Evolutionary conservation across 2,888 invertebrate species (phyloP).

Genomic region (Gerosis bhagava): DNA sequence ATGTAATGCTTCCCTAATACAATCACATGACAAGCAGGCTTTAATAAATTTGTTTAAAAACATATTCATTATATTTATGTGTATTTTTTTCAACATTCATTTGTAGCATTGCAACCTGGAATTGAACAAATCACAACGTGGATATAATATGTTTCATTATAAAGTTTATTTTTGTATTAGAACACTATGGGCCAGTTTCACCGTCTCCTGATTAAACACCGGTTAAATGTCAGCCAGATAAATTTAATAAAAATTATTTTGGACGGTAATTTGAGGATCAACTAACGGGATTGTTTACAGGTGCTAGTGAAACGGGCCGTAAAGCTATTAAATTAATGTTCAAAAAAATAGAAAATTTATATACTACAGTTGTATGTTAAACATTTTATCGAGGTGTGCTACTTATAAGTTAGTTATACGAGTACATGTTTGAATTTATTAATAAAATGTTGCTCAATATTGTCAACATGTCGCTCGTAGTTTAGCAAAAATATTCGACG

Average conservation of each 20-base stretch:
- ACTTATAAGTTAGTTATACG: conserved; percentile 23
- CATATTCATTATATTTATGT: conserved; percentile 3
- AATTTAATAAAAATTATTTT: too few relatives aligned
- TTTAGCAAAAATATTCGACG: not conserved
- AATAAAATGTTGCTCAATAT: conserved; percentile 22
- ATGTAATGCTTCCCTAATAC: conserved; percentile 9
- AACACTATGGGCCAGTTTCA: too few relatives aligned
- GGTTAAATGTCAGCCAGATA: too few relatives aligned
- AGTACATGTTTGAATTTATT: conserved; percentile 22
- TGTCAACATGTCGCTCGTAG: not conserved
- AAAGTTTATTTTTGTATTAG: conserved; percentile 23
- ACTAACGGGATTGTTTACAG: too few relatives aligned
- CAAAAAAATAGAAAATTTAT: conserved; percentile 22
- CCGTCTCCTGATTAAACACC: too few relatives aligned
- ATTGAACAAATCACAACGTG: conserved; percentile 15
- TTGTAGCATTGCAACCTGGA: conserved; percentile 15
- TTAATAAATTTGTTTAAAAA: conserved; percentile 13
- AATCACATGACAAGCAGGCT: conserved; percentile 21
- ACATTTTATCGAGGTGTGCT: conserved; percentile 21
- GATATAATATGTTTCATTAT: conserved; percentile 13
- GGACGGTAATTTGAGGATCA: too few relatives aligned
- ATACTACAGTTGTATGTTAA: conserved; percentile 22
- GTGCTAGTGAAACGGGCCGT: too few relatives aligned
- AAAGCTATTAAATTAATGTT: conserved; percentile 7
- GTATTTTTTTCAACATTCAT: not conserved